Conservation (phyloP, 2,113 vertebrate genomes). For the Hydrolagus affinis region DNA sequence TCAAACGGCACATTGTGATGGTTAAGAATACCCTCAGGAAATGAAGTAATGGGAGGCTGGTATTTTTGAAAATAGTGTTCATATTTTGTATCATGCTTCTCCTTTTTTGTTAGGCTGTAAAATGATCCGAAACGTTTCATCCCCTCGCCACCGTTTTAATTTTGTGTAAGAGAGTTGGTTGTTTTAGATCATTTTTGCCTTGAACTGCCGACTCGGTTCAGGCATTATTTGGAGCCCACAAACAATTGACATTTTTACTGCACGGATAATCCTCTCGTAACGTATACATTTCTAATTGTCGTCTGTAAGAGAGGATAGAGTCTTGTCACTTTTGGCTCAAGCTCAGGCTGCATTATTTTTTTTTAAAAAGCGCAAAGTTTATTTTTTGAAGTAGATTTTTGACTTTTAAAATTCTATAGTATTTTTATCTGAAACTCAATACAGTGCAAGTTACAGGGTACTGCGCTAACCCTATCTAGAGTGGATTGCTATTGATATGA, state of each 20-base stretch:
- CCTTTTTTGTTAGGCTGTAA: conserved; percentile 33
- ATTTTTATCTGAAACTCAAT: conserved; percentile 5
- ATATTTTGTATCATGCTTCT: conserved; percentile 28
- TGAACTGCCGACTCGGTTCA: not conserved
- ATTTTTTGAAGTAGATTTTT: conserved; percentile 26
- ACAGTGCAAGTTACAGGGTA: conserved; percentile 12
- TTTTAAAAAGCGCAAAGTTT: not conserved
- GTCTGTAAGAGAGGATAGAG: not conserved
- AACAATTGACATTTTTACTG: not conserved
- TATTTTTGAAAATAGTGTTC: conserved; percentile 43
- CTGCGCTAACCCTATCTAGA: conserved; percentile 12
- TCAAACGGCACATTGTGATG: conserved; percentile 42
- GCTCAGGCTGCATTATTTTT: not conserved
- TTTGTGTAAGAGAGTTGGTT: not conserved
- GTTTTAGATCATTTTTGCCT: not conserved
- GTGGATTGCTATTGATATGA: conserved; percentile 7
- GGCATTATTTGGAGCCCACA: not conserved
- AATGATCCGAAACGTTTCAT: conserved; percentile 31
- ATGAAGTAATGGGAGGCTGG: conserved; percentile 50
- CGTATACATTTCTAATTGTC: not conserved
- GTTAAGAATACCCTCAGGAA: conserved; percentile 55
- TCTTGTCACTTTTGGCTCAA: conserved; percentile 8
- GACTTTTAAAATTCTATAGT: conserved; percentile 22
- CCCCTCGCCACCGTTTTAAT: not conserved
- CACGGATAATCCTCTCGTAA: conserved; percentile 1